Base-by-base conservation (phyloP, 2,113 vertebrate genomes). In the Anser cygnoides region DNA sequence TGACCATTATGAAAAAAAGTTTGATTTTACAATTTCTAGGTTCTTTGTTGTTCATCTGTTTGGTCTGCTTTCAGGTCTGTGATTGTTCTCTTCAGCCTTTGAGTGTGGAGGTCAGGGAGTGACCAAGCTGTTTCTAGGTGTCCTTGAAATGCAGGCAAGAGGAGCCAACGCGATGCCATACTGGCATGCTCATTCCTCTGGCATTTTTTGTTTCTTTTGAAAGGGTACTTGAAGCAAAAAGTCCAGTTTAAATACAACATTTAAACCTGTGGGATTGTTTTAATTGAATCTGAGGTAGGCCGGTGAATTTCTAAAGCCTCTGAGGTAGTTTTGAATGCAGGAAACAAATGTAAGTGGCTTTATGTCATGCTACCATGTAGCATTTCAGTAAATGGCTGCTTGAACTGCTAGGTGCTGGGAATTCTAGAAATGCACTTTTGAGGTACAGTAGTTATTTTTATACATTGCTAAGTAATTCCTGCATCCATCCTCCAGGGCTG, bases 61-160 rank as follows among this genome's bases (percentile, higher is more conserved):
- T 71, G 77, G 87, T 84, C 43, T 43, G 33, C 83, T 93, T 89
- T 80, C 73, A 91, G 63, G 50, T 63, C n/a, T 87, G 58, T 87
- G 89, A 77, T 89, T 82, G 23, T 74, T 95, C 81, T 91, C 70
- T 87, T 86, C 80, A 91, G 89, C 43, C 82, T 94, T 71, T 81
- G 79, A 90, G 37, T 91, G 90, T 22, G 95, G 90, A 92, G 92
- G 93, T 92, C 87, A 95, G 71, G 0, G 1, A 89, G 78, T 25
- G 87, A 94, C 82, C 89, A 87, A 89, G 87, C 71, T 96, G 67
- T 84, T 95, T 95, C 82, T 89, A 39, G 55, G 23, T 91, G 87
- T 84, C 89, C 89, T 93, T 92, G 79, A 90, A 96, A 93, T 39
- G n/a, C 43, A 77, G 54, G 63, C 61, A 49, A 39, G 54, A 87